These are phyloP conservation scores for Turdus rufiventris DNA, from an alignment of 2,113 vertebrate species.

Conservation along the genomic window DNA sequence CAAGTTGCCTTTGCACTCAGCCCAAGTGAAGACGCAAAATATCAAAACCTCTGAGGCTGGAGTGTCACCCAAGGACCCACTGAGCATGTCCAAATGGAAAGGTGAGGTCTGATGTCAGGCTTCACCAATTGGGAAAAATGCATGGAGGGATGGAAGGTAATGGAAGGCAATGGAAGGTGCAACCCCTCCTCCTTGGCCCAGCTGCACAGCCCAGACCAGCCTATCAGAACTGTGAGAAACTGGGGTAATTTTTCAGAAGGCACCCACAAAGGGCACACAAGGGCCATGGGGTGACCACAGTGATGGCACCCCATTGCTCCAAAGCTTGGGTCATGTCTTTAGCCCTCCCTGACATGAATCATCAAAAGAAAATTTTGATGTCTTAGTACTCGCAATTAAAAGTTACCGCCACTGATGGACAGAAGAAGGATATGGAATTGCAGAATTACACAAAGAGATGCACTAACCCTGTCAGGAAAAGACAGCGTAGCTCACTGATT, in stretches of 20 bases:
- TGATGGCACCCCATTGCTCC: not conserved
- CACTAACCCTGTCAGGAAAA: too few relatives aligned
- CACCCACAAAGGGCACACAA: fast-evolving
- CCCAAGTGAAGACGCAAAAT: not conserved
- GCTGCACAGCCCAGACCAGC: not conserved
- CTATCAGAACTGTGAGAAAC: too few relatives aligned
- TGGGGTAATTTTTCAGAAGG: not conserved
- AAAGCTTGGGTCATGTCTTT: not conserved
- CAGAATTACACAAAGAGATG: fast-evolving
- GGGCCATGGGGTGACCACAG: too few relatives aligned
- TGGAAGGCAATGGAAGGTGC: not conserved
- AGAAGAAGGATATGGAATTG: not conserved
- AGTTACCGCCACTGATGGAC: not conserved
- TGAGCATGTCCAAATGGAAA: fast-evolving
- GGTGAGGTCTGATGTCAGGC: not conserved
- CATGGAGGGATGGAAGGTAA: not conserved
- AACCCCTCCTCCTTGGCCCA: not conserved
- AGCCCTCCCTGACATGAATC: not conserved
- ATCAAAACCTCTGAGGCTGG: not conserved
- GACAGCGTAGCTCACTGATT: too few relatives aligned
- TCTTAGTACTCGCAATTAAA: fast-evolving
- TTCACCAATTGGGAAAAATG: not conserved
- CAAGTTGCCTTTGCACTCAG: not conserved
- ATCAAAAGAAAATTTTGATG: not conserved
- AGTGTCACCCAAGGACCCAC: not conserved